Evolutionary conservation across 2,113 vertebrate genomes (phyloP).

Genomic region (Ia io): DNA sequence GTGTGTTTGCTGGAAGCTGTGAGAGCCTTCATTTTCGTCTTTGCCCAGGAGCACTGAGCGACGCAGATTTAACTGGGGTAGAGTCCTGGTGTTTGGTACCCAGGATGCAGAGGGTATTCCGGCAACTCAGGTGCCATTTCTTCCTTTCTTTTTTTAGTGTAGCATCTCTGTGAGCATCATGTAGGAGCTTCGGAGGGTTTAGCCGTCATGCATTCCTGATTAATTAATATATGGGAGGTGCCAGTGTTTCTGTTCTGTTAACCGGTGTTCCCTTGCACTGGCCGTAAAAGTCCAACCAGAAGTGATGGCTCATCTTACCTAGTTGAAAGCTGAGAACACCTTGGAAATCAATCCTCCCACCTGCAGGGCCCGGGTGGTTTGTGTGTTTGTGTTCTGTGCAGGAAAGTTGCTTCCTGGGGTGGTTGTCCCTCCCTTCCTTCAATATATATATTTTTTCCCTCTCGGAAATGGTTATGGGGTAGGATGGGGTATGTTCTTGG

Average conservation of each 20-base stretch:
- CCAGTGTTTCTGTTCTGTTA: slow-evolving; percentile 6
- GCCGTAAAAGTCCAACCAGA: slow-evolving; percentile 35
- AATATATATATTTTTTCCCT: background rate
- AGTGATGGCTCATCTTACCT: slow-evolving; percentile 57
- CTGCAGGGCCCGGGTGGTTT: background rate
- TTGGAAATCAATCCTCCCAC: slow-evolving; percentile 13
- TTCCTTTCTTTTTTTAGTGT: background rate
- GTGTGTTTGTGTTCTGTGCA: background rate
- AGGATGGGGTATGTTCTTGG: background rate
- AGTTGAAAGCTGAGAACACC: slow-evolving; percentile 59
- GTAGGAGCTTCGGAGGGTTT: background rate
- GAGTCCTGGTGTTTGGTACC: background rate
- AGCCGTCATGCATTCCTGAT: slow-evolving; percentile 1
- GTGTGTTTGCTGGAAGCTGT: background rate
- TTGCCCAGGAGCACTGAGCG: background rate
- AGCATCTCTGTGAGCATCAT: background rate
- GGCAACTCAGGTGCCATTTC: background rate
- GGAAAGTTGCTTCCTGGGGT: background rate
- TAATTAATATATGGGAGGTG: slow-evolving; percentile 63
- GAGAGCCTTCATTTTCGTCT: slow-evolving; percentile 19
- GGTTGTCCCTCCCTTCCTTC: background rate
- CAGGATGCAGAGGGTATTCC: background rate
- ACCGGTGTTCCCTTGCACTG: slow-evolving; percentile 46
- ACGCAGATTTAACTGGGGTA: background rate
- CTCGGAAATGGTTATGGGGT: background rate